Conservation (phyloP, 2,888 invertebrate genomes). For the Melitaea athalia region DNA sequence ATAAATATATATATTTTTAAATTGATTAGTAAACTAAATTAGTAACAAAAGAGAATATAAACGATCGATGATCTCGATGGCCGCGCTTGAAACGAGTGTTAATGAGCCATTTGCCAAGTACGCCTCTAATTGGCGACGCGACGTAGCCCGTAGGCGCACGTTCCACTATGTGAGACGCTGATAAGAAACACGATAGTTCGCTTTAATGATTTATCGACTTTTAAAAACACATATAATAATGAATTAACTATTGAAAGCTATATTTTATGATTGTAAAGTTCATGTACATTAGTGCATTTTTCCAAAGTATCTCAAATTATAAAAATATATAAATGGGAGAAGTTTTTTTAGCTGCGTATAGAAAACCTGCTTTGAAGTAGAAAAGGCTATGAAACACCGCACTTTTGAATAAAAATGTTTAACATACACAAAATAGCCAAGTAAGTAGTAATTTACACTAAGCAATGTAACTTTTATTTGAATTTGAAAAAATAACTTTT, state of each 20-base stretch:
- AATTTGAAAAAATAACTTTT: too few species aligned
- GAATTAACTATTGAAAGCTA: neutral
- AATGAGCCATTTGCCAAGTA: constrained; percentile 28
- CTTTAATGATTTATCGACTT: constrained; percentile 7
- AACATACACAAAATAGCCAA: too few species aligned
- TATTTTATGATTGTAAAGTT: neutral
- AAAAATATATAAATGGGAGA: too few species aligned
- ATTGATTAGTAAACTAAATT: neutral
- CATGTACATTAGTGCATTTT: neutral
- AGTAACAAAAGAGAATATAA: neutral
- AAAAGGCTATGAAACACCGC: too few species aligned
- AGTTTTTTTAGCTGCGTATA: too few species aligned
- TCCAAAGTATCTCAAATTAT: neutral
- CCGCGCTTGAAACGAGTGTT: constrained; percentile 18
- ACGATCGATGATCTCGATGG: constrained; percentile 13
- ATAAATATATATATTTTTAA: neutral
- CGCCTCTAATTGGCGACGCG: constrained; percentile 37
- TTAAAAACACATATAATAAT: neutral
- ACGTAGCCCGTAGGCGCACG: constrained; percentile 37
- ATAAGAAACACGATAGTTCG: constrained; percentile 28
- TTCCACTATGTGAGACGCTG: constrained; percentile 15
- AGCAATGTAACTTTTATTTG: too few species aligned
- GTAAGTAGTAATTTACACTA: too few species aligned
- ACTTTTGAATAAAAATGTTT: too few species aligned
- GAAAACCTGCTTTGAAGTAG: too few species aligned